Evolutionary conservation across 2,797 vertebrate genomes (phyloP).

Genomic region (Xiphophorus birchmanni): DNA sequence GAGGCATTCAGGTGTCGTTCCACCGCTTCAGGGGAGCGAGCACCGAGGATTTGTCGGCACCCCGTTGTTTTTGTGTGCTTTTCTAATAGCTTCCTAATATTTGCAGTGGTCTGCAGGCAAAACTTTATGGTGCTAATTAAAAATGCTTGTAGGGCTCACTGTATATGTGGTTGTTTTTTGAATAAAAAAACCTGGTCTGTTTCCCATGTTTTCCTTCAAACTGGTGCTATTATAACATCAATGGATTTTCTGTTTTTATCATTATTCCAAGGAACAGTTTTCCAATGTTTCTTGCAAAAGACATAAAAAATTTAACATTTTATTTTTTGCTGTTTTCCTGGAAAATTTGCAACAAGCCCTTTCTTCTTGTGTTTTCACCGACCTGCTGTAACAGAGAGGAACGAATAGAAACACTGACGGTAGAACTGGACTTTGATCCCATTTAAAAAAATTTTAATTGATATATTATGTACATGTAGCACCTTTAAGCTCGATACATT

Average conservation of each 20-base stretch:
- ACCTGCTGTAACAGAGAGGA: not conserved
- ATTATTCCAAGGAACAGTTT: not conserved
- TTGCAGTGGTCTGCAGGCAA: conserved; percentile 14
- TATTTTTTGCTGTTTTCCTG: not conserved
- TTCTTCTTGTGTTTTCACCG: not conserved
- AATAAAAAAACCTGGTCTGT: not conserved
- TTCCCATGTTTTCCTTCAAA: not conserved
- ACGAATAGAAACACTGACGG: not conserved
- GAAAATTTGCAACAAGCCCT: not conserved
- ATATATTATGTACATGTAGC: not conserved
- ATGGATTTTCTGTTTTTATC: not conserved
- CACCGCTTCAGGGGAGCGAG: conserved; percentile 6
- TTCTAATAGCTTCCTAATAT: conserved; percentile 24
- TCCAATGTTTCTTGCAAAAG: not conserved
- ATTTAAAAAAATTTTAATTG: not conserved
- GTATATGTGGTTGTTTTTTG: not conserved
- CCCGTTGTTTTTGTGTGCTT: conserved; percentile 27
- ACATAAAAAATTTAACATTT: not conserved
- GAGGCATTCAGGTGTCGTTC: conserved; percentile 39
- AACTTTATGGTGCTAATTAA: not conserved
- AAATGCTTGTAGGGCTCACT: conserved; percentile 4
- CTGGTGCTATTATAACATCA: not conserved
- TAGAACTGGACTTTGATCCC: not conserved
- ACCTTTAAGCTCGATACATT: no score
- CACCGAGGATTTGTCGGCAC: conserved; percentile 9